phyloP scores from a whole-genome alignment of 1,140 invertebrate species.

The Acromyrmex heyeri region DNA sequence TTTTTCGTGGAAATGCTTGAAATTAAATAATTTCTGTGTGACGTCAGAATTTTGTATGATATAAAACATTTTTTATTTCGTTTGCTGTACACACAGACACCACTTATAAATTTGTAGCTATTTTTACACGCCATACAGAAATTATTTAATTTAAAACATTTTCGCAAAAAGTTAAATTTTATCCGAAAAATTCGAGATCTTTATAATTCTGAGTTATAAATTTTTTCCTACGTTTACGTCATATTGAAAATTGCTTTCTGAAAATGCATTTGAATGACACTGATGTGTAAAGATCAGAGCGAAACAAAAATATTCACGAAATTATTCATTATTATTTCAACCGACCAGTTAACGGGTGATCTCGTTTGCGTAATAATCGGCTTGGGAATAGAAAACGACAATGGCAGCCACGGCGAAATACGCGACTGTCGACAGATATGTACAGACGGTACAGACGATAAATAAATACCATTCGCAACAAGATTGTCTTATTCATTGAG shows the following conservation, averaged over 20 bases:
- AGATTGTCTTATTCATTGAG: conserved; percentile 31
- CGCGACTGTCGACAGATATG: conserved; percentile 51
- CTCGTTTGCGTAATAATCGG: conserved; percentile 55
- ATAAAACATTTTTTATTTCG: background rate
- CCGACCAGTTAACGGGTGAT: conserved; percentile 30
- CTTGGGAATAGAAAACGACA: conserved; percentile 49
- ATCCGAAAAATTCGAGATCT: too few relatives aligned
- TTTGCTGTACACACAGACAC: background rate
- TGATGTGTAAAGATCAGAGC: background rate
- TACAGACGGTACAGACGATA: conserved; percentile 36
- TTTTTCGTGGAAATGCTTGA: background rate
- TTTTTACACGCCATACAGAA: too few relatives aligned
- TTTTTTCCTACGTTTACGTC: too few relatives aligned
- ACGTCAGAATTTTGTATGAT: too few relatives aligned
- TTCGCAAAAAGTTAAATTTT: too few relatives aligned
- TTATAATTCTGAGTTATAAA: too few relatives aligned
- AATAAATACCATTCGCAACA: conserved; percentile 2
- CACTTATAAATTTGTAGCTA: background rate
- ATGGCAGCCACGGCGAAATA: conserved; percentile 60
- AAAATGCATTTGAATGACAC: background rate
- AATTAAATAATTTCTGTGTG: background rate
- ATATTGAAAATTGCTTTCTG: background rate
- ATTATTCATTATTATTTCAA: conserved; percentile 49
- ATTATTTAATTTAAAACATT: too few relatives aligned
- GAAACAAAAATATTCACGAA: conserved; percentile 1